Evolutionary conservation across 2,113 vertebrate genomes (phyloP), one percentile per base, ranked within the genome.

Genomic region (Brienomyrus brachyistius): DNA sequence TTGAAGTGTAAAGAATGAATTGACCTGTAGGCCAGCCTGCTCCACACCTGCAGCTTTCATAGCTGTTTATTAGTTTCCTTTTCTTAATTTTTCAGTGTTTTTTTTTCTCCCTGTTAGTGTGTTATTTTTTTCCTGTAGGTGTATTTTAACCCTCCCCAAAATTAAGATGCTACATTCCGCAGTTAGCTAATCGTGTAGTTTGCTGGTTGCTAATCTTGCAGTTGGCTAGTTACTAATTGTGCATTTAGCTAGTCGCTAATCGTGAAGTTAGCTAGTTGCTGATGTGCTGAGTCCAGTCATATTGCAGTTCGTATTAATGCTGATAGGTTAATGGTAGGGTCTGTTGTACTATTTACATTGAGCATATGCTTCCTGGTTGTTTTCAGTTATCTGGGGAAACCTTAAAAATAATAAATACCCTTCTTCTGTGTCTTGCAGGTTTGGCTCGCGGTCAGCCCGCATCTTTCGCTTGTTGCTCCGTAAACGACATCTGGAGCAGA

Each of bases 401-500:
- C 35, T 19, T 4, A 74, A n/a, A 10, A 19, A 19, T 43, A 19
- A 43, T 15, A 6, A 0, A 77, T 35, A 19, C 13, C 11, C 15
- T 77, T 35, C 4, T 74, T 15, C 70, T 17, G 47, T 40, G n/a
- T 54, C n/a, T 8, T 50, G 31, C 92, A 99, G 98, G 86, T 99
- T 99, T 2, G 98, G 98, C 0, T 98, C 98, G 35, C 95, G 98
- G 88, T 98, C 98, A 0, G 97, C 98, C 51, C 93, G 98, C 23
- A 98, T 99, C 21, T 97, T 98, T 93, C 96, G 97, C 0, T 88
- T 99, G 92, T 94, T 98, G 87, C 96, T 97, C 87, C 94, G 96
- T 86, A 98, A 99, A 94, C 97, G 95, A 89, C 97, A 99, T 82
- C 88, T 99, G 93, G 98, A 99, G 88, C 98, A 99, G 95, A 99